Evolutionary conservation across 2,888 invertebrate species (phyloP).

Genomic region (Xestoiulus laeticollis): DNA sequence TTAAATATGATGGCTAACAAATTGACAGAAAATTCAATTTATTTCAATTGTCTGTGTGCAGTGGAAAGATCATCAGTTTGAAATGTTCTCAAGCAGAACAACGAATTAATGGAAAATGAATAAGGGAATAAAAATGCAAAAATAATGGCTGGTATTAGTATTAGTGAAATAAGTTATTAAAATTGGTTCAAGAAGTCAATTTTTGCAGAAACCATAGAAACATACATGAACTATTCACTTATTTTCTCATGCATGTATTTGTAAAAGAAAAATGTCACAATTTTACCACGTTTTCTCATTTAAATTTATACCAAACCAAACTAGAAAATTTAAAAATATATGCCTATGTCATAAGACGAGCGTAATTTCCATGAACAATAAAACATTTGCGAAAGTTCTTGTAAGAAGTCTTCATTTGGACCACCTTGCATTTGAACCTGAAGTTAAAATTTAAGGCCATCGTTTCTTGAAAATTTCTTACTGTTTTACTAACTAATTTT

Average conservation of each 20-base stretch:
- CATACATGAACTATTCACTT: too few species aligned
- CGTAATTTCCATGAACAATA: neutral
- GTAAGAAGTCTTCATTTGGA: neutral
- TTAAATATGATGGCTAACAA: slow-evolving; percentile 37
- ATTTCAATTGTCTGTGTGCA: neutral
- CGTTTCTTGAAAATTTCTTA: neutral
- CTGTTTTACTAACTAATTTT: slow-evolving; percentile 23
- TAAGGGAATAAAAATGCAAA: too few species aligned
- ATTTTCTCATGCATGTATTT: too few species aligned
- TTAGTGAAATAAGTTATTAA: too few species aligned
- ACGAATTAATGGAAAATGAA: neutral
- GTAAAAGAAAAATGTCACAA: too few species aligned
- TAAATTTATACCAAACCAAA: too few species aligned
- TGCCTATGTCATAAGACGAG: neutral
- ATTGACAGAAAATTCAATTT: slow-evolving; percentile 34
- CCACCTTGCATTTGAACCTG: neutral
- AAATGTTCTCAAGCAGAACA: slow-evolving; percentile 5
- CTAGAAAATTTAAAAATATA: too few species aligned
- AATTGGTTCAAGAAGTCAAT: too few species aligned
- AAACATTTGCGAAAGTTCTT: neutral
- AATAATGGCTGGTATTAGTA: too few species aligned
- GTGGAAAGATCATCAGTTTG: slow-evolving; percentile 5
- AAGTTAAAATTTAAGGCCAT: neutral
- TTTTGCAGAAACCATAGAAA: too few species aligned
- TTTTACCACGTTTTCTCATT: too few species aligned